A percentile compares a stretch with the other conserved stretches of the same genome.
Evolutionary conservation across 2,113 vertebrate species (phyloP).

Genomic region (Apaloderma vittatum): DNA sequence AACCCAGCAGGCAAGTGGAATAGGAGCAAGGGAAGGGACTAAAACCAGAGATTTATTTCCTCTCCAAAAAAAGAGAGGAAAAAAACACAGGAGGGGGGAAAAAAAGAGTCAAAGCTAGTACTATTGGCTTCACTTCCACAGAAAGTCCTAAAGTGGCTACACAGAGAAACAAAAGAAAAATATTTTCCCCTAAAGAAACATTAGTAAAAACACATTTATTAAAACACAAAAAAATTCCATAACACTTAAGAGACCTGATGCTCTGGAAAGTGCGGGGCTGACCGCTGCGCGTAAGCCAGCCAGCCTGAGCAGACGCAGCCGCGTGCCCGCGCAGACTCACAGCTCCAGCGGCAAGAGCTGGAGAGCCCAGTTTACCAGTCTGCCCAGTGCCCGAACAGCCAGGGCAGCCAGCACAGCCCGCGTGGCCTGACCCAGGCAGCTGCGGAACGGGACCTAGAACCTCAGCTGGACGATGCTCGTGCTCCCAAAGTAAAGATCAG

Average conservation of each 20-base stretch:
- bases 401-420: background rate
- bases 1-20: slow-evolving; percentile 14
- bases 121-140: slow-evolving; percentile 36
- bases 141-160: slow-evolving; percentile 47
- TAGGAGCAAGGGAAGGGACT: slow-evolving; percentile 50
- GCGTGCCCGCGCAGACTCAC: fast-evolving
- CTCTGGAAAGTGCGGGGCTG: background rate
- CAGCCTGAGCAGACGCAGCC: background rate
- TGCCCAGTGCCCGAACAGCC: background rate
- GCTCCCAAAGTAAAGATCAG: background rate
- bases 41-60: slow-evolving; percentile 34
- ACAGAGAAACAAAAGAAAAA: slow-evolving; percentile 55
- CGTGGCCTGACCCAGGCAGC: background rate
- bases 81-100: background rate
- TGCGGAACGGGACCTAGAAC: fast-evolving
- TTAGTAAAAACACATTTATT: slow-evolving; percentile 41
- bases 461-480: background rate
- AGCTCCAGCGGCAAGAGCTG: background rate
- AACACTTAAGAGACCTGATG: background rate
- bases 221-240: slow-evolving; percentile 13
- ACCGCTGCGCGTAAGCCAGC: background rate
- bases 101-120: background rate
- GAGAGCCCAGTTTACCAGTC: background rate
- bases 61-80: background rate
- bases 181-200: slow-evolving; percentile 58